Evolutionary conservation across 2,113 vertebrate genomes (phyloP), one percentile per base, ranked within the genome.

Genomic region (Pagrus major): DNA sequence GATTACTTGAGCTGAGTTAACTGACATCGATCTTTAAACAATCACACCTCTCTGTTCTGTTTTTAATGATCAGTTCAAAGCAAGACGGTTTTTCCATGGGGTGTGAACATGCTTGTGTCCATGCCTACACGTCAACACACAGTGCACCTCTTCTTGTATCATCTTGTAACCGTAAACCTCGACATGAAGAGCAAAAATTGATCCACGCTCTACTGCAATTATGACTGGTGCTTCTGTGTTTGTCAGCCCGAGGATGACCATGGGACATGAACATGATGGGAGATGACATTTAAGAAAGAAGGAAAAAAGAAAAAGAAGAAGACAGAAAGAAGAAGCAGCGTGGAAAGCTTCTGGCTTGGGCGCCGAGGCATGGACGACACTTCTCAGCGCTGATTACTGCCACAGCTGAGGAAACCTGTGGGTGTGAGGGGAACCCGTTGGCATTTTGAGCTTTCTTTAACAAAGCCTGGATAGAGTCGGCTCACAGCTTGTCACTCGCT

Each of bases 211-310:
- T 51, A 58, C 41, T 42, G 61, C 64, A 59, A 60, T 60, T 58
- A 59, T 79, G 83, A 81, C 42, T 78, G 41, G 56, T 74, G 80
- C 77, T 46, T 77, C 35, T 14, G 69, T 90, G 86, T 84, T 83
- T 87, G 77, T 77, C 78, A 55, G 73, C 84, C 56, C 5, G 51
- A 86, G 77, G 85, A 84, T 80, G 71, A 68, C 67, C 55, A 63
- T 4, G 35, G 76, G 65, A 80, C 64, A 78, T 82, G 84, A 85
- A 66, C 80, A 69, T 33, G 25, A 88, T 80, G 83, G 68, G 55
- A 82, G 70, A 65, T 92, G 93, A 89, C 92, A 93, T 91, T 93
- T 91, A 85, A 44, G n/a, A 33, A 72, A 41, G 60, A 60, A 21
- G 18, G 33, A 80, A 42, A 20, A 16, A 42, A 84, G 35, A 64